These are phyloP conservation scores for Chlamydotis undulata DNA, from an alignment of 2,113 vertebrate genomes.

Conservation along the genomic window DNA sequence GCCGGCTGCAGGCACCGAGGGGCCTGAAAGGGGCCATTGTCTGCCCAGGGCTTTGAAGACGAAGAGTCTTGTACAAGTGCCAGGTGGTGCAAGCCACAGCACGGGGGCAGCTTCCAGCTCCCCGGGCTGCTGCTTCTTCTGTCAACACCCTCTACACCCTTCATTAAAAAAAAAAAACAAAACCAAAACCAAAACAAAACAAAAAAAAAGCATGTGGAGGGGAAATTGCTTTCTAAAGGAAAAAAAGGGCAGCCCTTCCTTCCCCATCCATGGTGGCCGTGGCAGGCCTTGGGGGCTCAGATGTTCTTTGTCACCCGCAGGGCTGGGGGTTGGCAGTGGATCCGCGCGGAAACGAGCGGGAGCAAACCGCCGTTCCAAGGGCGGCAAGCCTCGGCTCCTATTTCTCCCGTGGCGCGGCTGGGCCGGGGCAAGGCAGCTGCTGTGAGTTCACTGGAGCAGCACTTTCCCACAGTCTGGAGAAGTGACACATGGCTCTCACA, in stretches of 20 bases:
- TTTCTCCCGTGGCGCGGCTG: slow-evolving; percentile 77
- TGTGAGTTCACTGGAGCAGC: slow-evolving; percentile 92
- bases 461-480: slow-evolving; percentile 99
- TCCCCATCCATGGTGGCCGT: neutral
- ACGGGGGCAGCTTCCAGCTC: slow-evolving; percentile 5
- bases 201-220: neutral
- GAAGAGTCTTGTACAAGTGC: slow-evolving; percentile 45
- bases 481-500: slow-evolving; percentile 97
- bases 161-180: neutral
- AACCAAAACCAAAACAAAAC: neutral
- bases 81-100: neutral
- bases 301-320: slow-evolving; percentile 51
- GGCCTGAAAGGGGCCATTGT: slow-evolving; percentile 58
- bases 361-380: slow-evolving; percentile 81
- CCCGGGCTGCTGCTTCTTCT: neutral
- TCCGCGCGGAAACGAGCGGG: slow-evolving; percentile 70
- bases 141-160: neutral
- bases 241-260: neutral
- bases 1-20: neutral
- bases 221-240: neutral
- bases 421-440: slow-evolving; percentile 82
- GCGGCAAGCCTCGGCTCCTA: slow-evolving; percentile 79
- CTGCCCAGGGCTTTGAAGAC: slow-evolving; percentile 47
- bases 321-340: slow-evolving; percentile 43
- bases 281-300: slow-evolving; percentile 2